Evolutionary conservation across 2,113 vertebrate species (phyloP), one percentile per base, ranked within the genome.

Genomic region (Halcyon senegalensis): DNA sequence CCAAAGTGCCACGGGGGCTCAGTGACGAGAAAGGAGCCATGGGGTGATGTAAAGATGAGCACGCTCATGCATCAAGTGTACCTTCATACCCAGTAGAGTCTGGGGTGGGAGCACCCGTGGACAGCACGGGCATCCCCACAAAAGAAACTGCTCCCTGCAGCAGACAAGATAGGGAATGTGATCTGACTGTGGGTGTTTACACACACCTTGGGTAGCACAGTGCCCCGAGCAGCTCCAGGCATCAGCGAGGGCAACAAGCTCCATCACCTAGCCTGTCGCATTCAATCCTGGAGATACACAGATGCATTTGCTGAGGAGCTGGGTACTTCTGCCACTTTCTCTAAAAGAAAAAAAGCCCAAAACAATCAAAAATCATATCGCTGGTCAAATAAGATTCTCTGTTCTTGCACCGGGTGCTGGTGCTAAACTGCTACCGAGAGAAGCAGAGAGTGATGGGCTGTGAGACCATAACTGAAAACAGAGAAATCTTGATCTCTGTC

Each of bases 31-130:
- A 41, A 55, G 9, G 28, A 30, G 59, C 24, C 1, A 1, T 3
- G 13, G 13, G 30, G 24, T 37, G 44, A 16, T 5, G 31, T 4
- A 20, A 48, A 28, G 62, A 7, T 11, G 55, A 72, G 23, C 13
- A 8, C 10, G 11, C 0, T 0, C 2, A 1, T 1, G 6, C 5
- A 3, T 10, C 3, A 2, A 14, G 6, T 16, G 37, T 28, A 2
- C 2, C 4, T 31, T 25, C 31, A 11, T 46, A 56, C 6, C 12
- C 67, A 75, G 37, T 20, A 48, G 60, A 18, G 13, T 2, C 28
- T 43, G 77, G 27, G 50, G 10, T 50, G 28, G 43, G 43, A 51
- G 10, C 13, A 35, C 35, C 7, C 0, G 0, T 3, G 41, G 30
- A 31, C 20, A 80, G 5, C 39, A 28, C 11, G 15, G 31, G n/a